Percentiles rank a stretch among this genome's conserved stretches.
Evolutionary conservation across 1,140 invertebrate genomes (phyloP).

Genomic region (Zaprionus lachaisei): DNA sequence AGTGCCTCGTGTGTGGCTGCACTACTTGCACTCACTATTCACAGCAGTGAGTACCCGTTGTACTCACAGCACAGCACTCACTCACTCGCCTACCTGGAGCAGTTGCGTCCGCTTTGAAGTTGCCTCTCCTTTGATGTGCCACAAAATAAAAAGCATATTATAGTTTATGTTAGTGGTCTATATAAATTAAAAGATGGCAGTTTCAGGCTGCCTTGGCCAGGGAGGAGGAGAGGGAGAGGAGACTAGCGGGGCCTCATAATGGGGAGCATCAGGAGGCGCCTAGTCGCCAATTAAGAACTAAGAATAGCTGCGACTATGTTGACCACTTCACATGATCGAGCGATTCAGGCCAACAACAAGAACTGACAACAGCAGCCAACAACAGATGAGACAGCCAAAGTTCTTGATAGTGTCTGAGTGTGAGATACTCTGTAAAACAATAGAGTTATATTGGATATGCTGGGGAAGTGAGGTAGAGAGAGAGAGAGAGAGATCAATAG

Average conservation of each 20-base stretch:
- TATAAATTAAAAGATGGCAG: conserved; percentile 33
- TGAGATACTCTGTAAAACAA: conserved; percentile 1
- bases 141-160: conserved; percentile 9
- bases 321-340: conserved; percentile 80
- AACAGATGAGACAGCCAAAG: not conserved
- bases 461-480: not conserved
- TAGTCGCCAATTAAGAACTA: conserved; percentile 63
- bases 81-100: conserved; percentile 24
- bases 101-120: conserved; percentile 39
- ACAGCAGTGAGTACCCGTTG: conserved; percentile 6
- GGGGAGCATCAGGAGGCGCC: conserved; percentile 64
- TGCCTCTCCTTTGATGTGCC: conserved; percentile 46
- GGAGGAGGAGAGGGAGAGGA: not conserved
- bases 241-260: conserved; percentile 52
- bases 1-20: conserved; percentile 46
- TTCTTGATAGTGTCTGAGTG: not conserved
- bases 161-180: conserved; percentile 7
- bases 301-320: conserved; percentile 46
- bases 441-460: not conserved
- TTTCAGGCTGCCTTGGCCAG: not conserved
- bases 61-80: not conserved
- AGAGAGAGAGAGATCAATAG: not conserved
- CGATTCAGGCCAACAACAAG: conserved; percentile 67
- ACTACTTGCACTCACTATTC: not conserved
- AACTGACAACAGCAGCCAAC: conserved; percentile 18